phyloP scores from a whole-genome alignment of 2,797 vertebrate species.

The Trachops cirrhosus region DNA sequence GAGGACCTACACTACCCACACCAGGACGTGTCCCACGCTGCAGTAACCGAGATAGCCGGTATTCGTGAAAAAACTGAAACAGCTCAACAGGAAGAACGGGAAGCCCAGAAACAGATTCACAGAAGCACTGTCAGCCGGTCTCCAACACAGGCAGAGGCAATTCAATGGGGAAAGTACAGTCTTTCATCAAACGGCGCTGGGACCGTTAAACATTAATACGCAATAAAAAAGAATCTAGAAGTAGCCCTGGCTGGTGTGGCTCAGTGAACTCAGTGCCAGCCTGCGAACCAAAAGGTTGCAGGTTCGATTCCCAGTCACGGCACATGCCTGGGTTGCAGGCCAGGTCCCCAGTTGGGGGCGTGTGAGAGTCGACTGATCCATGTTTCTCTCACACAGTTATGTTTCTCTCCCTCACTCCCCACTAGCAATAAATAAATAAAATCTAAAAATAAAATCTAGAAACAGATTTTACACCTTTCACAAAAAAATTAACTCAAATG shows the following conservation, averaged over 20 bases:
- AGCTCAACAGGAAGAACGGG: background rate
- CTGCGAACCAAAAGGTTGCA: too few species aligned
- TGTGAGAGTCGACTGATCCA: too few species aligned
- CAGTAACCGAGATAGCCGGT: background rate
- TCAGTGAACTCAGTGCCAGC: too few species aligned
- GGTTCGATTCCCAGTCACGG: too few species aligned
- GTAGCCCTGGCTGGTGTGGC: too few species aligned
- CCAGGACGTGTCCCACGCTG: background rate
- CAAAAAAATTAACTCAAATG: background rate
- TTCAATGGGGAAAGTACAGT: background rate
- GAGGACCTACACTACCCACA: background rate
- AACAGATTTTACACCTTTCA: background rate
- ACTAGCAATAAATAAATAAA: too few species aligned
- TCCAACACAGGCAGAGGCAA: background rate
- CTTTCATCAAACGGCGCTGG: background rate
- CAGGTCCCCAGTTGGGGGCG: too few species aligned
- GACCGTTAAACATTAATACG: too few species aligned
- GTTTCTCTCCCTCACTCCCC: too few species aligned
- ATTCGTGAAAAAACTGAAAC: rapidly evolving
- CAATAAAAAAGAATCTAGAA: background rate
- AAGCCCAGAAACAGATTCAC: background rate
- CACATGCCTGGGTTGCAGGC: too few species aligned
- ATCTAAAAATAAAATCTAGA: background rate
- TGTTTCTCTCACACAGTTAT: too few species aligned
- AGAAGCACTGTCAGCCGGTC: background rate